These are phyloP conservation scores for Drosophila siamana DNA, from an alignment of 2,888 invertebrate species.

Conservation along the genomic window DNA sequence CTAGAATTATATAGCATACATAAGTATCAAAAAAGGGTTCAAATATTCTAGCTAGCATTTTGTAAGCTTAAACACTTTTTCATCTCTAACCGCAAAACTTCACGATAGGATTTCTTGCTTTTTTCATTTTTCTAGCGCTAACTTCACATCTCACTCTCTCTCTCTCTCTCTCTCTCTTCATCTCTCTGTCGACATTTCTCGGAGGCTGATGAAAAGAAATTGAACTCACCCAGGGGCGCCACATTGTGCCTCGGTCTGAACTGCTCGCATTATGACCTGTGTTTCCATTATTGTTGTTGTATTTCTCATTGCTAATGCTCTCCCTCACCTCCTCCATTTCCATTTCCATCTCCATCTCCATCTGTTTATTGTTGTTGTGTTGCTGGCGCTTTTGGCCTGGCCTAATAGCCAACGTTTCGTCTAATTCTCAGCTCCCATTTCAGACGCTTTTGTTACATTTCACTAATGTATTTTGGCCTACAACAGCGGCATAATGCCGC, in stretches of 20 bases:
- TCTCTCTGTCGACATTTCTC: background rate
- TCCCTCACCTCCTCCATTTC: background rate
- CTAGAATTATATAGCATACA: too few relatives aligned
- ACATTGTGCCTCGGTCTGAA: conserved; percentile 44
- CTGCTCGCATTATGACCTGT: conserved; percentile 50
- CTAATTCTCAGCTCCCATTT: conserved; percentile 58
- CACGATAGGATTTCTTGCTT: background rate
- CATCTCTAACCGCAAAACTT: too few relatives aligned
- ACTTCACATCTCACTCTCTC: background rate
- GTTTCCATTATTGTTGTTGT: conserved; percentile 41
- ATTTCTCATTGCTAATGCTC: conserved; percentile 41
- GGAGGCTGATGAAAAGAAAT: conserved; percentile 35
- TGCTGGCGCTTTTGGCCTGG: conserved; percentile 28
- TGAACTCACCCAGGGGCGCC: conserved; percentile 50
- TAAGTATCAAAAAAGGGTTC: too few relatives aligned
- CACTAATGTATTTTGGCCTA: conserved; percentile 70
- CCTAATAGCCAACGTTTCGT: conserved; percentile 42
- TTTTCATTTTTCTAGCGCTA: background rate
- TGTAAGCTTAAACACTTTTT: background rate
- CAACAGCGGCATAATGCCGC: conserved; percentile 59
- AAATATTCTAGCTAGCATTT: too few relatives aligned
- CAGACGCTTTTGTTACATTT: conserved; percentile 66
- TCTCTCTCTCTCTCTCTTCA: background rate
- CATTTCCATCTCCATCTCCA: background rate
- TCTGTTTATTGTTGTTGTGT: conserved; percentile 1